Percentiles rank a stretch among this genome's conserved stretches.
Conservation (phyloP, 2,797 vertebrate species). For the Argyrosomus regius region DNA sequence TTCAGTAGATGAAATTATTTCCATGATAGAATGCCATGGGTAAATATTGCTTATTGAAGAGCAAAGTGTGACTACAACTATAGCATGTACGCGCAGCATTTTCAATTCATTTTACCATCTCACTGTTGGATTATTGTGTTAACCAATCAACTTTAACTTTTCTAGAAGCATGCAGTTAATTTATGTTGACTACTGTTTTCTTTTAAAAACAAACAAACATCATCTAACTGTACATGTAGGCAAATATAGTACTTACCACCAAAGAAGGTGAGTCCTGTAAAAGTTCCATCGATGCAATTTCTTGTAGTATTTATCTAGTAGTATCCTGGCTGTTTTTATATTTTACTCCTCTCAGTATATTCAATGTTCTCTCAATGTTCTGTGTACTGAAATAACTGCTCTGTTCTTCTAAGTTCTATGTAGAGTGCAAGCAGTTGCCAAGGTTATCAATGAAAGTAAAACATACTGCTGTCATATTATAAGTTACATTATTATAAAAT, state of each 20-base stretch:
- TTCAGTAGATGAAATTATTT: background rate
- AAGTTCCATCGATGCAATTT: background rate
- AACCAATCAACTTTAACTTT: background rate
- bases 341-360: background rate
- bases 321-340: background rate
- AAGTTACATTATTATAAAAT: background rate
- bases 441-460: background rate
- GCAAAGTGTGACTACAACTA: too few relatives aligned
- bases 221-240: background rate
- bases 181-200: background rate
- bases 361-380: background rate
- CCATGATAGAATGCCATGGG: background rate
- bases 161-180: background rate
- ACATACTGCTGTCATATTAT: background rate
- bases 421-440: background rate
- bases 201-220: too few relatives aligned
- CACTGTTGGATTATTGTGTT: background rate
- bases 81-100: background rate
- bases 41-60: too few relatives aligned
- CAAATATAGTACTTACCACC: background rate
- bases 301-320: background rate
- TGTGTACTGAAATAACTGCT: background rate
- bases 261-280: conserved; percentile 2
- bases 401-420: background rate
- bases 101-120: background rate